Base-by-base conservation (phyloP, 1,140 invertebrate species). In the Drosophila littoralis region DNA sequence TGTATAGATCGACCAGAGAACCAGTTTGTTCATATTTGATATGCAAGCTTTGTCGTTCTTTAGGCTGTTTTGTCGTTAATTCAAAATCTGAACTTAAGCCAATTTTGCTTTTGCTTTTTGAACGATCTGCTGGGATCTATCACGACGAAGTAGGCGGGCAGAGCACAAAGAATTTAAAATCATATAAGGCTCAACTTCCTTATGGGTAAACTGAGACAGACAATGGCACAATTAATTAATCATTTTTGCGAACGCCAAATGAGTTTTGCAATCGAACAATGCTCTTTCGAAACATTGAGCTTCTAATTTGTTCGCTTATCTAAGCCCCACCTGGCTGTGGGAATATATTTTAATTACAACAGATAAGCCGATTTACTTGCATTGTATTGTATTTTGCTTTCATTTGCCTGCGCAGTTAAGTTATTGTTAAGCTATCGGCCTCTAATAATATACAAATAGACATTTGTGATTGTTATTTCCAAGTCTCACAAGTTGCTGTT, bases 381-480 rank as follows among this genome's bases (percentile, higher is more conserved):
- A 78, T 69, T 64, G 54, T 58, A 46, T 73, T 22, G n/a, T 12
- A 42, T 36, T 36, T 45, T 40, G 22, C 22, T 28, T 28, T 2
- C 28, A 55, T 79, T 64, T 72, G 64, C 57, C 67, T 73, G 78
- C 78, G 67, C 78, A 81, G 67, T 81, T 81, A n/a, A 15, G 52
- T 54, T 8, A 38, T 15, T 32, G 13, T 75, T 66, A 54, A 66
- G 58, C 45, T 32, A 42, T 33, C 52, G 40, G 65, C 51, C 46
- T 7, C 33, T 64, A 55, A 70, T 64, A 59, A 35, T 33, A 40
- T 22, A 35, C 8, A 42, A 50, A 35, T n/a, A 52, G 6, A 5
- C 35, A 42, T 65, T 22, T 32, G 1, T 8, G 38, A 36, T 40
- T 9, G 8, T 15, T 12, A 38, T 66, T 8, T 1, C 15, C 32